Conservation (phyloP, 2,797 vertebrate genomes). For the Dendrocincla fuliginosa region DNA sequence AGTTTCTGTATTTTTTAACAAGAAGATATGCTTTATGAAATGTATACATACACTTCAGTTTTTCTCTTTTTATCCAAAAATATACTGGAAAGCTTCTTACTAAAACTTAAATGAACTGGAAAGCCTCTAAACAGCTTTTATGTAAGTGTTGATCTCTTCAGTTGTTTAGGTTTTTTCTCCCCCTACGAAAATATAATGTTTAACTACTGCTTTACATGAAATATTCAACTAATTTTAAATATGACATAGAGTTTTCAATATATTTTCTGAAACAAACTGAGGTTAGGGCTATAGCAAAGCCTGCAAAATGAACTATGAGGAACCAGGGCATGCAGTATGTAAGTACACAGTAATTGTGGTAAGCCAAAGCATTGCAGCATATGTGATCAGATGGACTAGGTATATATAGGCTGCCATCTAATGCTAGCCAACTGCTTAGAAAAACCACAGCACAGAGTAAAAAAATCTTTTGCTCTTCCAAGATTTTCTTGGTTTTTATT, state of each 20-base stretch:
- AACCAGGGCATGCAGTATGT: neutral
- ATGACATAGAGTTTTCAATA: neutral
- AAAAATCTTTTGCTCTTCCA: neutral
- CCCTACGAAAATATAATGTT: neutral
- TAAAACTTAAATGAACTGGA: neutral
- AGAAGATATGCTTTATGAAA: neutral
- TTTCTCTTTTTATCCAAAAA: neutral
- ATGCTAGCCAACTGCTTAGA: neutral
- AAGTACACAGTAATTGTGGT: conserved; percentile 1
- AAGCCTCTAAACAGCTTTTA: neutral
- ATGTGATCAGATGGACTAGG: neutral
- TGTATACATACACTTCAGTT: neutral
- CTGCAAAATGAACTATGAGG: conserved; percentile 1
- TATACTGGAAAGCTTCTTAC: neutral
- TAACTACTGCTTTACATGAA: neutral
- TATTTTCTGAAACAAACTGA: neutral
- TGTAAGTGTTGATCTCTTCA: neutral
- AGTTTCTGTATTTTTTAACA: neutral
- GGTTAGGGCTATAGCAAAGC: neutral
- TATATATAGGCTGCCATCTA: neutral
- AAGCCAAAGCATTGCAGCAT: neutral
- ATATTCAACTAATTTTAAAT: neutral
- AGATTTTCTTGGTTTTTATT: neutral
- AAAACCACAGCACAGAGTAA: neutral
- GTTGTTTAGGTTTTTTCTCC: neutral